Evolutionary conservation across 2,113 vertebrate genomes (phyloP).

Genomic region (Solenodon paradoxus): DNA sequence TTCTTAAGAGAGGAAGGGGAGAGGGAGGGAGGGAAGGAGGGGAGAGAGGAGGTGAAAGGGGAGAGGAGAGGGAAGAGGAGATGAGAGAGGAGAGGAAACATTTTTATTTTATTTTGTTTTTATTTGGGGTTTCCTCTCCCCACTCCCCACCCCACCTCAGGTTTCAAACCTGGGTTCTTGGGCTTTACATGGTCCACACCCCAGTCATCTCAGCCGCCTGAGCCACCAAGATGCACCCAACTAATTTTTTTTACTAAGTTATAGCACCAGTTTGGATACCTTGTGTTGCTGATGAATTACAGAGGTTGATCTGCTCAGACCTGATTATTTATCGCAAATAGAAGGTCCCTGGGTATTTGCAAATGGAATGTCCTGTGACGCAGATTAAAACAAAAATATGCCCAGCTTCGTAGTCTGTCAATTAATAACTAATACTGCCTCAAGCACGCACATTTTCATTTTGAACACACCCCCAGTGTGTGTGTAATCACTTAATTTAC

Average conservation of each 20-base stretch:
- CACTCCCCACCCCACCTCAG: too few relatives aligned
- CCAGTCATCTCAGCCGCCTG: too few relatives aligned
- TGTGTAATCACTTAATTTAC: constrained; percentile 63
- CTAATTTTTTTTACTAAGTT: neutral
- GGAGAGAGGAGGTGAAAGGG: too few relatives aligned
- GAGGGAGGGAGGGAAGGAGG: too few relatives aligned
- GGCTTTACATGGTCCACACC: too few relatives aligned
- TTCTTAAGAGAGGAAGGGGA: too few relatives aligned
- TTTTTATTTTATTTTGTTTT: too few relatives aligned
- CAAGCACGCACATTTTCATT: constrained; percentile 41
- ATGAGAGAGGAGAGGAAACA: too few relatives aligned
- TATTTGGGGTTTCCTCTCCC: too few relatives aligned
- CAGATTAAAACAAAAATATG: neutral
- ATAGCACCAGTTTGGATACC: neutral
- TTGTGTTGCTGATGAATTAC: neutral
- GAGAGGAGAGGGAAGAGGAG: too few relatives aligned
- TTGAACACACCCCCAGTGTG: constrained; percentile 15
- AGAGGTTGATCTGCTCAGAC: neutral
- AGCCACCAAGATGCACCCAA: too few relatives aligned
- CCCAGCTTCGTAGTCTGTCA: neutral
- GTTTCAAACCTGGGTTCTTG: too few relatives aligned
- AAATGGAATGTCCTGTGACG: neutral
- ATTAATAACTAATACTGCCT: constrained; percentile 46
- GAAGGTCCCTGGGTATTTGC: neutral
- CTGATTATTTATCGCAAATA: neutral